phyloP scores from a whole-genome alignment of 1,140 invertebrate genomes.

The Hesperophylax magnus region DNA sequence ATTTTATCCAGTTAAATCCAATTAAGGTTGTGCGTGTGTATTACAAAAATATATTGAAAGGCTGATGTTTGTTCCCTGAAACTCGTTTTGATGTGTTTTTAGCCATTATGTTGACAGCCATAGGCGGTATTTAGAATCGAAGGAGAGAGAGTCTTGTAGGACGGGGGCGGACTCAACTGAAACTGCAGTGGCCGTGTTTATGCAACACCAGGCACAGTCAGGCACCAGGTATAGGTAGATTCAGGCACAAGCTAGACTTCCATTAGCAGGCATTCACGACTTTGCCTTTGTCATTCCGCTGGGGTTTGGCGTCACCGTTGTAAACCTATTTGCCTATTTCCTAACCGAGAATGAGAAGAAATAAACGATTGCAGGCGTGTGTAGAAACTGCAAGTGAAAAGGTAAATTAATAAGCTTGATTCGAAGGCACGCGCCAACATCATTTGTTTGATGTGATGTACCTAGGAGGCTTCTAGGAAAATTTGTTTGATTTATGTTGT shows the following conservation, averaged over 20 bases:
- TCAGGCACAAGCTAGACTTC: too few species aligned
- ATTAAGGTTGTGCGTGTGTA: too few species aligned
- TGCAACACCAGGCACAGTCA: constrained; percentile 22
- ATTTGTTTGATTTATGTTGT: too few species aligned
- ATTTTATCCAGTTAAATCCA: too few species aligned
- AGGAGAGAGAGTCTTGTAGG: background rate
- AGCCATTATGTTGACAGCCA: too few species aligned
- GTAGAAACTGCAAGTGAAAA: constrained; percentile 28
- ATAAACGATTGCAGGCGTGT: constrained; percentile 4
- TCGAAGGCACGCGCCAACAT: background rate
- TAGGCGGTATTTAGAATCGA: too few species aligned
- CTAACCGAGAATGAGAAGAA: constrained; percentile 30
- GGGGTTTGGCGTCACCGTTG: constrained; percentile 33
- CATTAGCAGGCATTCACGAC: constrained; percentile 48
- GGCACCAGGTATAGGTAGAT: too few species aligned
- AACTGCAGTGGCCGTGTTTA: constrained; percentile 38
- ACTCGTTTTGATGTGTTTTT: too few species aligned
- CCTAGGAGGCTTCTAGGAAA: too few species aligned
- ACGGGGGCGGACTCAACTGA: constrained; percentile 1
- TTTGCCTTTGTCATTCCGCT: constrained; percentile 43
- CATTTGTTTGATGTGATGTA: too few species aligned
- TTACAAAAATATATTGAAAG: too few species aligned
- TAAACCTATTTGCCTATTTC: constrained; percentile 15
- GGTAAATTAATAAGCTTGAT: constrained; percentile 26
- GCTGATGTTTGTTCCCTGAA: too few species aligned